phyloP scores from a whole-genome alignment of 2,797 vertebrate genomes.

The Oryzias sinensis region DNA sequence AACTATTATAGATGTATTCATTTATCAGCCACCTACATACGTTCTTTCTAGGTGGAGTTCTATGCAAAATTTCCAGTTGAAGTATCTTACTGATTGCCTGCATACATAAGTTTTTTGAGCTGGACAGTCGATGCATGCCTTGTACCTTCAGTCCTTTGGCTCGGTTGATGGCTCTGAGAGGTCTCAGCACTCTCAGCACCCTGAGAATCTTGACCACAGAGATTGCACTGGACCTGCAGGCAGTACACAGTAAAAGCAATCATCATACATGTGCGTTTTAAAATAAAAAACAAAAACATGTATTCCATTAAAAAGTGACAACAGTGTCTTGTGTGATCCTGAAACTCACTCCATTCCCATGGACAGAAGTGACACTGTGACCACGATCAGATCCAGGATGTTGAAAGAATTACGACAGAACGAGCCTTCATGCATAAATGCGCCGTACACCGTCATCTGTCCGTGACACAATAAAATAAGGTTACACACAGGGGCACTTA shows the following conservation, averaged over 20 bases:
- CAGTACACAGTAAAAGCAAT: slow-evolving; percentile 7
- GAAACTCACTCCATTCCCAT: slow-evolving; percentile 91
- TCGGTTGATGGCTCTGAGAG: slow-evolving; percentile 94
- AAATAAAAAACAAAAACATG: neutral
- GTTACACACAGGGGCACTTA: slow-evolving; percentile 1
- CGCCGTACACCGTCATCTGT: slow-evolving; percentile 96
- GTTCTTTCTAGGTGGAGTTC: too few relatives aligned
- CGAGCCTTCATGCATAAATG: slow-evolving; percentile 94
- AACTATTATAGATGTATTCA: too few relatives aligned
- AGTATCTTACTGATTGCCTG: too few relatives aligned
- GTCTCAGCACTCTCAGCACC: slow-evolving; percentile 93
- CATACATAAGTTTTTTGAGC: neutral
- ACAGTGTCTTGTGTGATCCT: neutral
- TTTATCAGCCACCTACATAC: too few relatives aligned
- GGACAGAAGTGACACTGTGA: slow-evolving; percentile 93
- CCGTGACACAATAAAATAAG: slow-evolving; percentile 21
- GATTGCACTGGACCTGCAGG: slow-evolving; percentile 90
- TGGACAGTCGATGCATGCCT: neutral
- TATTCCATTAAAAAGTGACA: neutral
- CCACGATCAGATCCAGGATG: slow-evolving; percentile 95
- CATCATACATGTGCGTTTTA: neutral
- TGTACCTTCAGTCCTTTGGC: slow-evolving; percentile 96
- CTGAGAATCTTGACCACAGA: slow-evolving; percentile 98
- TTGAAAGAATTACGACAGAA: slow-evolving; percentile 99
- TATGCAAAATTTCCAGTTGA: too few relatives aligned